Percentiles rank a stretch among this genome's conserved stretches.
Conservation (phyloP, 1,140 invertebrate genomes). For the Metaphire vulgaris region DNA sequence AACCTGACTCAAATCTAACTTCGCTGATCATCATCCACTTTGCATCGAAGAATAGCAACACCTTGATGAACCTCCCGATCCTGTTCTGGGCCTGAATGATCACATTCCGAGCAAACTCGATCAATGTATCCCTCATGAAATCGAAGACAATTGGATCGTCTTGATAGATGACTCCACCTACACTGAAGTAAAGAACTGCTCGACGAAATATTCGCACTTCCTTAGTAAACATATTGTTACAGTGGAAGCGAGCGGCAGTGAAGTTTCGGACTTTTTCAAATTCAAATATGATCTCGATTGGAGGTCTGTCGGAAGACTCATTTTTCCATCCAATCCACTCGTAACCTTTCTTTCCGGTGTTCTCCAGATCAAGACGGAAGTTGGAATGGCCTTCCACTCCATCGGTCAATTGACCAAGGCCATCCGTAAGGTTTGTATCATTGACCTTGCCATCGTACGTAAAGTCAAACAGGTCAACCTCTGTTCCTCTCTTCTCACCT, state of each 20-base stretch:
- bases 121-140: slow-evolving; percentile 72
- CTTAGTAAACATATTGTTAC: slow-evolving; percentile 64
- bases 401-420: slow-evolving; percentile 81
- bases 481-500: slow-evolving; percentile 64
- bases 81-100: slow-evolving; percentile 63
- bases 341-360: slow-evolving; percentile 63
- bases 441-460: slow-evolving; percentile 75
- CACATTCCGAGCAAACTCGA: slow-evolving; percentile 57
- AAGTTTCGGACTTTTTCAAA: slow-evolving; percentile 82
- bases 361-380: slow-evolving; percentile 64
- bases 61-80: slow-evolving; percentile 71
- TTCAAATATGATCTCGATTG: slow-evolving; percentile 61
- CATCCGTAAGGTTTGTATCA: slow-evolving; percentile 57
- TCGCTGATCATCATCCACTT: slow-evolving; percentile 86
- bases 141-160: slow-evolving; percentile 58
- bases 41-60: slow-evolving; percentile 71
- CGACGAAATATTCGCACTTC: slow-evolving; percentile 59
- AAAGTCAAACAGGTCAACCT: slow-evolving; percentile 79
- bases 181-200: slow-evolving; percentile 71
- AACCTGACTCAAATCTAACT: slow-evolving; percentile 55
- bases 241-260: slow-evolving; percentile 71
- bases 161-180: slow-evolving; percentile 61
- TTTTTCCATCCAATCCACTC: slow-evolving; percentile 67
- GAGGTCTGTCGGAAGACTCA: slow-evolving; percentile 53
- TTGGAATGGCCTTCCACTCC: slow-evolving; percentile 63